Conservation (phyloP, 2,888 invertebrate species). For the Drosophila eohydei region DNA sequence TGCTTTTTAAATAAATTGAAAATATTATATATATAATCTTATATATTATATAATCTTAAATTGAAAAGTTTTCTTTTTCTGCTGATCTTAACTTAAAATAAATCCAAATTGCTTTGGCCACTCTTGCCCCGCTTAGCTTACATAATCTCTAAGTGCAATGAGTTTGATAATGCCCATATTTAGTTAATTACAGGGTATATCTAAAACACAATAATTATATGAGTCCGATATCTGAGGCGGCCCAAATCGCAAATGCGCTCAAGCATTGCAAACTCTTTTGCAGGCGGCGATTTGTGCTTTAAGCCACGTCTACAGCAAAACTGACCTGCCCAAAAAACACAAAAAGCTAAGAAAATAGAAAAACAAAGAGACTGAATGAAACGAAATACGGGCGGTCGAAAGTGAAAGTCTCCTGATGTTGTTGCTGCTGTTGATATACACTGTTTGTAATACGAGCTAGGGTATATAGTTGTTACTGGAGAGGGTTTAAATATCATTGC, state of each 20-base stretch:
- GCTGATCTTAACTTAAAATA: not conserved
- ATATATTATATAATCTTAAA: too few relatives aligned
- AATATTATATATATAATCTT: too few relatives aligned
- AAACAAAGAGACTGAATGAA: slow-evolving; percentile 10
- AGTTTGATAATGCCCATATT: not conserved
- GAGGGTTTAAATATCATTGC: not conserved
- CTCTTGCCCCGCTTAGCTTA: not conserved
- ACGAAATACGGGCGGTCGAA: slow-evolving; percentile 50
- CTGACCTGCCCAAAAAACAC: slow-evolving; percentile 69
- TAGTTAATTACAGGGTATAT: slow-evolving; percentile 36
- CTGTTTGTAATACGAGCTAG: not conserved
- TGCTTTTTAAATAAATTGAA: too few relatives aligned
- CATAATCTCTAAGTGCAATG: not conserved
- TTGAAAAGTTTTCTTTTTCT: too few relatives aligned
- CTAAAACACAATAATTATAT: slow-evolving; percentile 66
- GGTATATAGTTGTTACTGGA: not conserved
- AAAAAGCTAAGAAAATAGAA: slow-evolving; percentile 4
- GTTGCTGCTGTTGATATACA: slow-evolving; percentile 26
- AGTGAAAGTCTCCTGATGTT: slow-evolving; percentile 65
- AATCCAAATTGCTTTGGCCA: not conserved
- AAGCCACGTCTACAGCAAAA: slow-evolving; percentile 45
- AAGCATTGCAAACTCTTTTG: slow-evolving; percentile 53
- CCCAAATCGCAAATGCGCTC: slow-evolving; percentile 75
- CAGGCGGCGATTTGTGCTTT: slow-evolving; percentile 35
- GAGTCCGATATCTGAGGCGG: slow-evolving; percentile 38